Conservation (phyloP, 2,888 invertebrate genomes). For the Gortyna flavago region DNA sequence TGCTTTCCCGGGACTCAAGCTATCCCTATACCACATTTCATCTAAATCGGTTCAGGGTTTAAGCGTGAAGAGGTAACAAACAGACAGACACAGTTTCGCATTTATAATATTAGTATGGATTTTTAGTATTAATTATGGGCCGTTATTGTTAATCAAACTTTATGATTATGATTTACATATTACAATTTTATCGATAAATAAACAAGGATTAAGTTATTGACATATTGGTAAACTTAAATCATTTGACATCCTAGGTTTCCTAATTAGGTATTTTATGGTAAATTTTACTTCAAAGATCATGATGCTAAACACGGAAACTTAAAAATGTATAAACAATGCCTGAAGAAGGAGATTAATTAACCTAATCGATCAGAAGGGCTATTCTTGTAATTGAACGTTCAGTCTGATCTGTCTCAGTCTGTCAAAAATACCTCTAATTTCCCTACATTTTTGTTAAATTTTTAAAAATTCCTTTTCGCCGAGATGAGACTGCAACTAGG, state of each 20-base stretch:
- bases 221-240: neutral
- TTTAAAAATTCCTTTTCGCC: no score
- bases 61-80: no score
- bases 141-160: conserved; percentile 26
- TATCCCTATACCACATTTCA: no score
- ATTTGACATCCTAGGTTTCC: neutral
- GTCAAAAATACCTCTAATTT: no score
- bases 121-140: conserved; percentile 11
- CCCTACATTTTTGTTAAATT: no score
- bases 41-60: no score
- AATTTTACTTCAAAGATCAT: conserved; percentile 1
- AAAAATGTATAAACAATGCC: neutral
- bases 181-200: conserved; percentile 12
- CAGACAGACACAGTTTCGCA: no score
- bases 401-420: no score
- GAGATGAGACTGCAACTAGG: no score
- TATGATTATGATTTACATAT: conserved; percentile 20
- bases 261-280: neutral
- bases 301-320: neutral
- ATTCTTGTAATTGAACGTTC: no score
- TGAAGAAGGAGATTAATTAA: neutral
- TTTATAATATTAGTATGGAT: no score
- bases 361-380: neutral
- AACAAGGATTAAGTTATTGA: neutral
- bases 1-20: no score